Evolutionary conservation across 2,888 invertebrate genomes (phyloP), one percentile per base, ranked within the genome.

Genomic region (Galerucella nymphaeae): DNA sequence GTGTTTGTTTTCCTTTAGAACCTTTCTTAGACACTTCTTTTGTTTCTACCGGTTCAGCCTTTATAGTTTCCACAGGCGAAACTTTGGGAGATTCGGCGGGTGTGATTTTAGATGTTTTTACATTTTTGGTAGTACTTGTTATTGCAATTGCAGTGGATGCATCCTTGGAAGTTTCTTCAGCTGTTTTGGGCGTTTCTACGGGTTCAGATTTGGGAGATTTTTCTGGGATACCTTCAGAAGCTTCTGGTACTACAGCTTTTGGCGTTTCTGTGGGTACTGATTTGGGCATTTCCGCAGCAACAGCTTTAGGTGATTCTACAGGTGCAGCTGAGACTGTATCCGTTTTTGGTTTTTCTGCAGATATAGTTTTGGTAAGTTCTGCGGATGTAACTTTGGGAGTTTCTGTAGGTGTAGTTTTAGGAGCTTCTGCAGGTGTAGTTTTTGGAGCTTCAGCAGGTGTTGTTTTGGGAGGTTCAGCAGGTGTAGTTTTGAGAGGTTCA

Each of bases 61-160:
- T 77, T 77, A 84, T 84, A 71, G 83, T 23, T 42, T 84, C 23
- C 53, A 20, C 63, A 18, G 71, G 45, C 14, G n/a, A 18, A n/a
- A 14, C 48, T n/a, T 48, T 48, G n/a, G n/a, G 6, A n/a, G 14
- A 1, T 70, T 70, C 64, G 61, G 71, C 61, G 23, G 63, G 6
- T 67, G 14, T 38, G n/a, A 55, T 20, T 57, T 50, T 57, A 38
- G 59, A 16, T 20, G 58, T 53, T 55, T 48, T n/a, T n/a, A 42
- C 18, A 41, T 42, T 67, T 18, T 83, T 77, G 77, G 85, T 85
- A 71, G 83, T 23, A 16, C 84, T n/a, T 48, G 38, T 64, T 16
- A 66, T 41, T n/a, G 14, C 38, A 53, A 9, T 16, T 67, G 64
- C 64, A 55, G 68, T 45, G n/a, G 30, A 10, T 38, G 57, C 4